A percentile compares a stretch with the other conserved stretches of the same genome.
Conservation (phyloP, 2,888 invertebrate genomes). For the Drosophila anomalata region DNA sequence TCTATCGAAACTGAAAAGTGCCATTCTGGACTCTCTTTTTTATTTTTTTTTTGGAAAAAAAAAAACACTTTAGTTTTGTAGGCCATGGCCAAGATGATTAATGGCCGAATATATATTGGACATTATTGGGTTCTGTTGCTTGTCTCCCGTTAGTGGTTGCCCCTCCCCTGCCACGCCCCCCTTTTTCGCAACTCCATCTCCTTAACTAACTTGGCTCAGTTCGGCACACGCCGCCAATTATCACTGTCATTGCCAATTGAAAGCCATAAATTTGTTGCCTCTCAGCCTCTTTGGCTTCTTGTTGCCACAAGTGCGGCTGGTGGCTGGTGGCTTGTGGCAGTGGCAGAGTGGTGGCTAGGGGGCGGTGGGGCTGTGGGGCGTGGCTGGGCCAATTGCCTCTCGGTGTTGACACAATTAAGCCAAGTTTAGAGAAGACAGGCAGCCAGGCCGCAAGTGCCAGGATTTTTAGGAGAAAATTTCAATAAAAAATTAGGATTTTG, state of each 20-base stretch:
- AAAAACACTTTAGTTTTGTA: constrained; percentile 40
- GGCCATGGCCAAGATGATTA: constrained; percentile 57
- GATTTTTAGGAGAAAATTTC: too few relatives aligned
- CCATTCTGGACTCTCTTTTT: neutral
- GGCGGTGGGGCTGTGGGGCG: too few relatives aligned
- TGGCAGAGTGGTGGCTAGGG: too few relatives aligned
- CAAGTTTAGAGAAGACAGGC: neutral
- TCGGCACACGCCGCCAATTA: constrained; percentile 63
- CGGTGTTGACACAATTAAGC: constrained; percentile 73
- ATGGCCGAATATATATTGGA: constrained; percentile 42
- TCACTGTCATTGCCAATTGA: constrained; percentile 71
- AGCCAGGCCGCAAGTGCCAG: too few relatives aligned
- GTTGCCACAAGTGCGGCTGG: neutral
- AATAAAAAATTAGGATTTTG: too few relatives aligned
- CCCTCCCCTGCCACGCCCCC: constrained; percentile 2
- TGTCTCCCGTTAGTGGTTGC: constrained; percentile 21
- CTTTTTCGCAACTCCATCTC: constrained; percentile 10
- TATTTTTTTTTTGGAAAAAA: neutral
- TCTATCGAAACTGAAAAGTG: neutral
- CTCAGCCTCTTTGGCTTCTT: constrained; percentile 14
- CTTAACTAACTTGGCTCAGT: constrained; percentile 16
- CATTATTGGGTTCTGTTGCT: constrained; percentile 31
- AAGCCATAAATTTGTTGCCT: constrained; percentile 67
- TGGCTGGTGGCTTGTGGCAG: too few relatives aligned
- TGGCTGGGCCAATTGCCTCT: constrained; percentile 24